Conservation (phyloP, 2,888 invertebrate species). For the Hypolimnas misippus region DNA sequence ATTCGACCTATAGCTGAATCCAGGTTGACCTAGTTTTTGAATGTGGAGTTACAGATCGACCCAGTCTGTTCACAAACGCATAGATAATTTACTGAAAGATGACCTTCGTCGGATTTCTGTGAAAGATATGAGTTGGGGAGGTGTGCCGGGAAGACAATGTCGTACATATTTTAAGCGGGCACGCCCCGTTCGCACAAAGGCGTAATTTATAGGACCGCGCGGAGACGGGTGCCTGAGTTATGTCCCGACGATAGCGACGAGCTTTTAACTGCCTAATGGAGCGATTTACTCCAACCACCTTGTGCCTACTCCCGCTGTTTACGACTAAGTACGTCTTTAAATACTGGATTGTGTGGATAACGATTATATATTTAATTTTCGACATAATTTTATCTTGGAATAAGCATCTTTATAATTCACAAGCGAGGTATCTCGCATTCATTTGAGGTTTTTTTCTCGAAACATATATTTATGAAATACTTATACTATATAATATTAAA, state of each 20-base stretch:
- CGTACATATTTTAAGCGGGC: constrained; percentile 82
- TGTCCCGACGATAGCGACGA: constrained; percentile 82
- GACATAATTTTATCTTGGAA: constrained; percentile 7
- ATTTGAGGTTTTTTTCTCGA: too few relatives aligned
- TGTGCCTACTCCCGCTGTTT: constrained; percentile 68
- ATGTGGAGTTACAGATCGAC: constrained; percentile 55
- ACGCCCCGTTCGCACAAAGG: constrained; percentile 81
- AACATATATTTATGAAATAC: too few relatives aligned
- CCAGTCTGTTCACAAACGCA: constrained; percentile 46
- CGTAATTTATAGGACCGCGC: constrained; percentile 82
- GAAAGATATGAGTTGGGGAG: constrained; percentile 72
- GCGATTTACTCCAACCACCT: constrained; percentile 81
- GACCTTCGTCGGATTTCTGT: constrained; percentile 54
- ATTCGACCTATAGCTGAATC: constrained; percentile 40
- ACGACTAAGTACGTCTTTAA: constrained; percentile 59
- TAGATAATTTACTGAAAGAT: constrained; percentile 71
- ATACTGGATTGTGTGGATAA: constrained; percentile 40
- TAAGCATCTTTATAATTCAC: neutral
- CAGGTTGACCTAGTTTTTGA: constrained; percentile 62
- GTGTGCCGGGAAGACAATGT: constrained; percentile 78
- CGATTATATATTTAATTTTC: constrained; percentile 25
- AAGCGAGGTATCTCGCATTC: too few relatives aligned
- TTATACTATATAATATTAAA: too few relatives aligned
- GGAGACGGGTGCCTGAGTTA: constrained; percentile 82
- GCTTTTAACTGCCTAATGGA: constrained; percentile 84